Evolutionary conservation across 1,140 invertebrate species (phyloP).

Genomic region (Bombus impatiens): DNA sequence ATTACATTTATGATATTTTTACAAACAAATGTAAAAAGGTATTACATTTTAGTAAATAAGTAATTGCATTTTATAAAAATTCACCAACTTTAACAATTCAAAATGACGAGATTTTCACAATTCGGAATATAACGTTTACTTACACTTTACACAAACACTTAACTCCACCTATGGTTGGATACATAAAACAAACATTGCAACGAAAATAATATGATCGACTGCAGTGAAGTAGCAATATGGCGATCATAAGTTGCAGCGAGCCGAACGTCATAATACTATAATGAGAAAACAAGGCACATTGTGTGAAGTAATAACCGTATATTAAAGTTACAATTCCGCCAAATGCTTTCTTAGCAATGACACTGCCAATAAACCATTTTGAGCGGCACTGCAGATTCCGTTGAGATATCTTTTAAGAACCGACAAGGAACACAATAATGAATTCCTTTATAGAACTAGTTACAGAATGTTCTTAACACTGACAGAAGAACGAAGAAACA

Average conservation of each 20-base stretch:
- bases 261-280: conserved; percentile 45
- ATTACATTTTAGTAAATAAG: background rate
- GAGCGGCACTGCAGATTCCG: conserved; percentile 1
- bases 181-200: background rate
- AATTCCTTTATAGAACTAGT: conserved; percentile 29
- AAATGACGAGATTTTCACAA: background rate
- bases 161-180: conserved; percentile 13
- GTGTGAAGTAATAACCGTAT: conserved; percentile 15
- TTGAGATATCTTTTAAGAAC: conserved; percentile 29
- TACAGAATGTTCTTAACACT: conserved; percentile 29
- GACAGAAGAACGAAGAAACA: conserved; percentile 34
- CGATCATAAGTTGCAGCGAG: conserved; percentile 17
- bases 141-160: background rate
- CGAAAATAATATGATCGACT: conserved; percentile 47
- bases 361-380: conserved; percentile 32
- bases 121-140: background rate
- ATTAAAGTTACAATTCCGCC: conserved; percentile 19
- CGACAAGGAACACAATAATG: conserved; percentile 42
- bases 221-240: conserved; percentile 51
- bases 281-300: conserved; percentile 41
- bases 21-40: background rate
- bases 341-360: conserved; percentile 47
- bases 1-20: background rate
- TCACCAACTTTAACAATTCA: background rate
- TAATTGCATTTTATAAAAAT: background rate